These are phyloP conservation scores for Paramuricea clavata DNA, from an alignment of 92 coral and sea anemone species.

Conservation along the genomic window DNA sequence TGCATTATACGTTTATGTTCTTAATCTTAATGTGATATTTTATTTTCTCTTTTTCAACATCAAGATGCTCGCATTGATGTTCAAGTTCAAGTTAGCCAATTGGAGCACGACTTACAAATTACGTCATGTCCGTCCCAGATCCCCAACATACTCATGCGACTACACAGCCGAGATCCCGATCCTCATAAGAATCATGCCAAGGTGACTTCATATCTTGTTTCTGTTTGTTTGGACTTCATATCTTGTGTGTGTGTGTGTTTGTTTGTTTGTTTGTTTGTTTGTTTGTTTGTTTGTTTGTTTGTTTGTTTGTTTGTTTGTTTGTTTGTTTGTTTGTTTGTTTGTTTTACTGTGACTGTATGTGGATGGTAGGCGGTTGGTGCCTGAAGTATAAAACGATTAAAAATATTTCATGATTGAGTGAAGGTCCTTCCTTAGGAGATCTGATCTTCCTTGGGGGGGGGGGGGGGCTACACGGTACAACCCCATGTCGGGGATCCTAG, in stretches of 20 bases:
- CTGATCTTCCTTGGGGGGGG: too few species aligned
- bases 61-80: slow-evolving; percentile 54
- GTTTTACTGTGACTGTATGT: too few species aligned
- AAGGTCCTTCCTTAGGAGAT: too few species aligned
- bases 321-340: too few species aligned
- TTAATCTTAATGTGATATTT: not conserved
- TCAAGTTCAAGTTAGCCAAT: slow-evolving; percentile 78
- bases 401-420: too few species aligned
- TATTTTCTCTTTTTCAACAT: not conserved
- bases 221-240: not conserved
- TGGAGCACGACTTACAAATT: slow-evolving; percentile 78
- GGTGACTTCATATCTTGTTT: slow-evolving; percentile 60
- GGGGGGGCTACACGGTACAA: too few species aligned
- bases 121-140: slow-evolving; percentile 84
- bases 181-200: slow-evolving; percentile 74
- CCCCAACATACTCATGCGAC: slow-evolving; percentile 70
- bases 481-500: too few species aligned
- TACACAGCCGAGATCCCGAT: slow-evolving; percentile 84
- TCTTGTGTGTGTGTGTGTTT: not conserved
- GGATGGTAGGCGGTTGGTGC: too few species aligned
- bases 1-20: not conserved
- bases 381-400: too few species aligned
- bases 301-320: slow-evolving; percentile 2
- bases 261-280: not conserved
- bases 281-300: not conserved